Evolutionary conservation across 2,888 invertebrate genomes (phyloP), one percentile per base, ranked within the genome.

Genomic region (Euplexia lucipara): DNA sequence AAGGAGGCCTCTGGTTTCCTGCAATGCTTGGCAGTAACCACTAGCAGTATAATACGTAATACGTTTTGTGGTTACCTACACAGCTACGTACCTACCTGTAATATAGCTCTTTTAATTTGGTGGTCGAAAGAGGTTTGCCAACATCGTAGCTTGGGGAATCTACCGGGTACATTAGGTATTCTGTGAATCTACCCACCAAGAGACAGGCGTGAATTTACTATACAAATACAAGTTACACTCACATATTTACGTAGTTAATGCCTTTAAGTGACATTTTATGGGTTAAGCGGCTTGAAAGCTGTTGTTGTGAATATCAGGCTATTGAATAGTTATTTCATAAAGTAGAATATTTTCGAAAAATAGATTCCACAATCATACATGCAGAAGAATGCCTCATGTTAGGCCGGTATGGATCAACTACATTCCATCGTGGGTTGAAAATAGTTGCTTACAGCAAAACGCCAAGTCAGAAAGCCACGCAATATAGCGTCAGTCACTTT

Each of bases 111-210:
- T 80, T 80, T 80, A 80, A 80, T 80, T 80, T 77, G 69, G 82
- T 79, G 79, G 80, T 79, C 70, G 82, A 80, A 79, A 81, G 76
- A 77, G 82, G 82, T 76, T 75, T 68, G 71, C 79, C 79, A 74
- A 79, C 77, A 74, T 64, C 65, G 79, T 45, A 79, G 77, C 80
- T 79, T 70, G 65, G 80, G 82, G 77, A 81, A 79, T 81, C 82
- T 68, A 64, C 70, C 72, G 63, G 60, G 70, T 57, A 69, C 77
- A 79, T 80, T 80, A 62, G 74, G 49, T 79, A 80, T 80, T 80
- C 79, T 65, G 76, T 74, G 74, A 68, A 80, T 69, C 63, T 66
- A 75, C 79, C 75, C 73, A 67, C 61, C 44, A 70, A 65, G 81
- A 70, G 76, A 75, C 70, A 81, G 56, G 59, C 62, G 72, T 66